Evolutionary conservation across 2,797 vertebrate species (phyloP), one percentile per base, ranked within the genome.

Genomic region (Glossophaga mutica): DNA sequence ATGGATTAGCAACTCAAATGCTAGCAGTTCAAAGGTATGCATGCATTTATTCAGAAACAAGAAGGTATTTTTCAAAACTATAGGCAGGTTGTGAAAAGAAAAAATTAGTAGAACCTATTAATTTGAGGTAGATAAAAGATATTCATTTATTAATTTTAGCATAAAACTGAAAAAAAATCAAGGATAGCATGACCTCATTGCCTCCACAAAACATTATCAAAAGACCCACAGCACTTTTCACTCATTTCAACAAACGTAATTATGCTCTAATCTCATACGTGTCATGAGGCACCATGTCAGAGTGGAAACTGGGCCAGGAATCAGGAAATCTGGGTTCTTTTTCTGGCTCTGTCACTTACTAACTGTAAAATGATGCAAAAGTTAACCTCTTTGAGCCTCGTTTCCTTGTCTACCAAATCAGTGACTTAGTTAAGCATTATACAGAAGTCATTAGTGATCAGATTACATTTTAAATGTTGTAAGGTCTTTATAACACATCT

Each of bases 251-350:
- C 92, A 95, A 97, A 96, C 82, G 89, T 11, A 81, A 94, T 94
- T 96, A 91, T 95, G 42, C 62, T 96, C 87, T 97, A 85, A 97
- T 95, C 95, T 97, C 59, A n/a, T 95, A 87, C 52, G n/a, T 97
- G 91, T 96, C 91, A 91, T 52, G 62, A 96, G 96, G 95, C 96
- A 96, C 37, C n/a, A 71, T 95, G 97, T 96, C 97, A 96, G 16
- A 18, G 68, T 65, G 48, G 86, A 86, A 97, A 90, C 91, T 68
- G 87, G 90, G 97, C 96, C 81, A 96, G 79, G 71, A 96, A 94
- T 96, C 96, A 95, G 94, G 87, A 94, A 96, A 94, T 97, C 88
- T 96, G 97, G 92, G 91, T 90, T 95, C 86, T 92, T 96, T 95
- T 90, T 89, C 86, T 96, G 96, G 84, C 84, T 97, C 89, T 93